A percentile compares a stretch with the other conserved stretches of the same genome.
Evolutionary conservation across 2,113 vertebrate species (phyloP).

Genomic region (Psittacula cyanocephala): DNA sequence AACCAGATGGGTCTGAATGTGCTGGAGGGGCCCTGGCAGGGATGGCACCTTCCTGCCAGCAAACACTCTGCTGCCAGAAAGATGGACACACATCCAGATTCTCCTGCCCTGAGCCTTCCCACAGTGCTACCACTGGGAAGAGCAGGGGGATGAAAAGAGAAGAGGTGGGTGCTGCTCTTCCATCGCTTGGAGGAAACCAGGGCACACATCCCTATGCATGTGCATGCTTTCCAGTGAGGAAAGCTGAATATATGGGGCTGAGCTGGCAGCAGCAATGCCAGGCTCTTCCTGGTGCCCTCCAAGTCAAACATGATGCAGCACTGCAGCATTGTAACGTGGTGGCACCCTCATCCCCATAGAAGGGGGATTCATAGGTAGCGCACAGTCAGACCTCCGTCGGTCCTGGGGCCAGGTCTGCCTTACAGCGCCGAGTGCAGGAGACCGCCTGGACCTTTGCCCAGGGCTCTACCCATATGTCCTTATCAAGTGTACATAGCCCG

Average conservation of each 20-base stretch:
- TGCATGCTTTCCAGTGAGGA: accelerated
- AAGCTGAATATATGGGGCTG: not conserved
- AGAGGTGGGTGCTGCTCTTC: accelerated
- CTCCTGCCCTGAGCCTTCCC: not conserved
- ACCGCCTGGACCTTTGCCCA: constrained; percentile 39
- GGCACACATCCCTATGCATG: accelerated
- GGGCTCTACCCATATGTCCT: not conserved
- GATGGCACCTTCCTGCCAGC: not conserved
- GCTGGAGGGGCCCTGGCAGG: not conserved
- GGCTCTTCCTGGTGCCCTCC: accelerated
- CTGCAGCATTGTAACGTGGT: not conserved
- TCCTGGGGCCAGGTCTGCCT: not conserved
- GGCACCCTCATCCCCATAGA: not conserved
- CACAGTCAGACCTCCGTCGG: accelerated
- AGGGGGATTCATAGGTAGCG: accelerated
- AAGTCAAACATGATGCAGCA: not conserved
- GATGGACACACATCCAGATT: not conserved
- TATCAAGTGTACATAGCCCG: constrained; percentile 42
- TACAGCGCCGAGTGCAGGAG: not conserved
- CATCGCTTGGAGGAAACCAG: not conserved
- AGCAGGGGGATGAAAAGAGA: not conserved
- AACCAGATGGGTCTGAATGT: not conserved
- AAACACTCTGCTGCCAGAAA: not conserved
- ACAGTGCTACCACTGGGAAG: not conserved
- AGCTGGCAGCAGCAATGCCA: not conserved